These are phyloP conservation scores for Neodiprion fabricii DNA, from an alignment of 1,140 invertebrate species.

Conservation along the genomic window DNA sequence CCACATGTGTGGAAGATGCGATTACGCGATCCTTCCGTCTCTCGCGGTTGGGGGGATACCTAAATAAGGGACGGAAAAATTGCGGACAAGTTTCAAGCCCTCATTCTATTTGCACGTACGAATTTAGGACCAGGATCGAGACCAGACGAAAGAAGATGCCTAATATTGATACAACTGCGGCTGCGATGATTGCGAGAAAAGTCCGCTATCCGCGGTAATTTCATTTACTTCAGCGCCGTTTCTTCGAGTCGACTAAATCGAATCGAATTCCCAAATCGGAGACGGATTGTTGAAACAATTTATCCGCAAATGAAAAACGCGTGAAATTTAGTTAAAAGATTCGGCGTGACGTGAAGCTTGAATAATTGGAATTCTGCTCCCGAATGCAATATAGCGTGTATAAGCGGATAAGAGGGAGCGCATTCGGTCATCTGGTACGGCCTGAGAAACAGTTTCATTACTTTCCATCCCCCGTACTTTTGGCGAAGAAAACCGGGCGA, in stretches of 20 bases:
- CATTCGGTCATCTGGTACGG: conserved; percentile 25
- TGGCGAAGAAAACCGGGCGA: neutral
- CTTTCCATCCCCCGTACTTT: conserved; percentile 23
- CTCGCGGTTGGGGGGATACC: neutral
- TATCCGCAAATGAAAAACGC: neutral
- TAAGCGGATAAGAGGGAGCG: neutral
- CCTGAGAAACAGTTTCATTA: conserved; percentile 37
- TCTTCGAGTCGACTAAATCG: neutral
- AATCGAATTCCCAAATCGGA: neutral
- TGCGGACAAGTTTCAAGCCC: neutral
- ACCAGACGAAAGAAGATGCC: neutral
- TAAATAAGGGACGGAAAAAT: neutral
- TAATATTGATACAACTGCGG: no score
- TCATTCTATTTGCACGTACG: neutral
- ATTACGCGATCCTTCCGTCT: neutral
- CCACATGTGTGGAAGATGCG: neutral
- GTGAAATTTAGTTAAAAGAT: neutral
- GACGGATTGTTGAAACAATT: neutral
- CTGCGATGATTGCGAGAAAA: no score
- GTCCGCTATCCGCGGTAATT: neutral
- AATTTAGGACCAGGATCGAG: neutral
- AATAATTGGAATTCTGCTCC: conserved; percentile 31
- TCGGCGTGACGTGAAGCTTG: neutral
- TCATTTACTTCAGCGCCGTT: neutral
- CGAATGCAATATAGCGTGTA: conserved; percentile 32